Base-by-base conservation (phyloP, 2,888 invertebrate species). In the Aporophyla lueneburgensis region DNA sequence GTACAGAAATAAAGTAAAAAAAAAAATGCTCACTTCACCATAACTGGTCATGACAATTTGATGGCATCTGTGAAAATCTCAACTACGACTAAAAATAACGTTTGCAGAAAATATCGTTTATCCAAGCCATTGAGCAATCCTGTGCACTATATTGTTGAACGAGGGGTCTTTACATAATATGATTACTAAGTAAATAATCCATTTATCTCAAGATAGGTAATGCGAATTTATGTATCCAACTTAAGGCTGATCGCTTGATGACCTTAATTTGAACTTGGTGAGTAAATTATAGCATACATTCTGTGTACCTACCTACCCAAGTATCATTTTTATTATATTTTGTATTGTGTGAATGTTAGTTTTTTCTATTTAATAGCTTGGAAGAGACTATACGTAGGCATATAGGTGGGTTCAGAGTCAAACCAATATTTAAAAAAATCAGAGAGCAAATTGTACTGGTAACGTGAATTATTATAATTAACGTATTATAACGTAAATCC, bases 221-320 rank as follows among this genome's bases (percentile, higher is more conserved):
- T 72, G 61, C 58, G 53, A 49, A 61, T 58, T 74, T 27, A 46
- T 72, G 16, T 76, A 79, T 77, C 56, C 63, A 74, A 58, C 46
- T 73, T 68, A 80, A 61, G 74, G 59, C 72, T 43, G 53, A 51
- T 65, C 68, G 66, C 65, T 61, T 56, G 56, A 70, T 78, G 84
- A 74, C 76, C 62, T 86, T 80, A 70, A 61, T 80, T 83, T 85
- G 75, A 80, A 77, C 75, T 74, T 74, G 51, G 59, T 56, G 27
- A 74, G 51, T 53, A 51, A 58, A 33, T 10, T 51, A 21, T 10
- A 51, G 27, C 21, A 24, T 21, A 33, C 1, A 33, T 54, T 67
- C 0, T n/a, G 9, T n/a, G 9, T 72, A 53, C 10, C 19, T 72
- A 53, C 10, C 19, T 53, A 70, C 40, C 21, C 43, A 49, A 21